phyloP scores from a whole-genome alignment of 2,113 vertebrate genomes.

The Peromyscus californicus region DNA sequence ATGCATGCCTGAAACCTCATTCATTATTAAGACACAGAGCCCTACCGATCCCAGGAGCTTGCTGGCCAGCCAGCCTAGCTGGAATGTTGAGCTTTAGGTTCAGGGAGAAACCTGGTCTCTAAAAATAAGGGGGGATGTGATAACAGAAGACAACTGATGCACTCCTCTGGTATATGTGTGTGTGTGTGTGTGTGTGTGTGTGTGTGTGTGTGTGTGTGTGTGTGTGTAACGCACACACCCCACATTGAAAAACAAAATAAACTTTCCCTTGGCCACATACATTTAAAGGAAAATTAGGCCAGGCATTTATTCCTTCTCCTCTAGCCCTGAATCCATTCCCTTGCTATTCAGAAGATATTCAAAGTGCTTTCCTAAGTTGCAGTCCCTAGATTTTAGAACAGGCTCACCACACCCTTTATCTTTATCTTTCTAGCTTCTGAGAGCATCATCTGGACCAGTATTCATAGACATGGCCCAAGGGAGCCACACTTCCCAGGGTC shows the following conservation, averaged over 20 bases:
- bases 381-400: not conserved
- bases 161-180: not conserved
- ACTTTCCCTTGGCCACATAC: not conserved
- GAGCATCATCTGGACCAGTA: not conserved
- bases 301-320: not conserved
- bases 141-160: not conserved
- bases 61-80: not conserved
- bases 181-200: too few relatives aligned
- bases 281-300: not conserved
- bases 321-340: accelerated
- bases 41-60: not conserved
- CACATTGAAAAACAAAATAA: not conserved
- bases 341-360: not conserved
- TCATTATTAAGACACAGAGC: not conserved
- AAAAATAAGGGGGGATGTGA: not conserved
- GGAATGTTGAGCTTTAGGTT: not conserved
- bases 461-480: not conserved
- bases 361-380: not conserved
- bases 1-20: not conserved
- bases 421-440: not conserved
- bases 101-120: not conserved
- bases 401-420: not conserved
- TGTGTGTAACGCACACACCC: too few relatives aligned
- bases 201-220: too few relatives aligned
- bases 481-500: not conserved